A percentile compares a stretch with the other conserved stretches of the same genome.
Evolutionary conservation across 2,888 invertebrate genomes (phyloP).

Genomic region (Abrostola triplasia): DNA sequence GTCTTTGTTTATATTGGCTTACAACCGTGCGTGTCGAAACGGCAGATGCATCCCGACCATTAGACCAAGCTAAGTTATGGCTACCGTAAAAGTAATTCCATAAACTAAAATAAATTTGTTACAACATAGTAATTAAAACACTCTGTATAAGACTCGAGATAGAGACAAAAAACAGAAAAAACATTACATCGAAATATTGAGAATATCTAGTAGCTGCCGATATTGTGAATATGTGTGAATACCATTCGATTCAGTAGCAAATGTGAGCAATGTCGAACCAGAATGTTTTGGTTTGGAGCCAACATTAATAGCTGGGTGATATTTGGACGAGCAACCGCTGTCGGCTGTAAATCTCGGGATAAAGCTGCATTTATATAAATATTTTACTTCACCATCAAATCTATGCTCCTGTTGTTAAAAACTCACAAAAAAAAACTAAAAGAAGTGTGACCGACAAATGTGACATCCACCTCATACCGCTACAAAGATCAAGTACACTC

Average conservation of each 20-base stretch:
- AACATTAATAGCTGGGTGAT: constrained; percentile 70
- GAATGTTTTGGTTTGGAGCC: constrained; percentile 74
- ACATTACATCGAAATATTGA: constrained; percentile 13
- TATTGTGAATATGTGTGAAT: constrained; percentile 41
- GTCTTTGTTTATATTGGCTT: constrained; percentile 35
- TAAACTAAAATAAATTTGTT: constrained; percentile 7
- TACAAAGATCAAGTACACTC: constrained; percentile 40
- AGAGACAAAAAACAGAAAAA: constrained; percentile 2
- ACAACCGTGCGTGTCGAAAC: constrained; percentile 30
- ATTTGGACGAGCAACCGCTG: constrained; percentile 65
- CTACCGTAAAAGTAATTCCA: constrained; percentile 9
- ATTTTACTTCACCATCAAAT: constrained; percentile 51
- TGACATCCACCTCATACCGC: constrained; percentile 16
- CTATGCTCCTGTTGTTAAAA: constrained; percentile 16
- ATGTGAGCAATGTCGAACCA: constrained; percentile 62
- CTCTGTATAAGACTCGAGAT: not conserved
- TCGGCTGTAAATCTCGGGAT: constrained; percentile 68
- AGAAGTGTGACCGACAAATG: constrained; percentile 26
- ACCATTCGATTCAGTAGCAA: constrained; percentile 52
- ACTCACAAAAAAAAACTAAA: constrained; percentile 18
- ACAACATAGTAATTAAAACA: not conserved
- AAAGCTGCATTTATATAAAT: constrained; percentile 69
- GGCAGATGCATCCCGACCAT: constrained; percentile 21
- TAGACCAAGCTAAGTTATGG: constrained; percentile 18
- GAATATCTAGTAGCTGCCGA: constrained; percentile 25